phyloP scores from a whole-genome alignment of 2,113 vertebrate species.

The Montifringilla adamsi region DNA sequence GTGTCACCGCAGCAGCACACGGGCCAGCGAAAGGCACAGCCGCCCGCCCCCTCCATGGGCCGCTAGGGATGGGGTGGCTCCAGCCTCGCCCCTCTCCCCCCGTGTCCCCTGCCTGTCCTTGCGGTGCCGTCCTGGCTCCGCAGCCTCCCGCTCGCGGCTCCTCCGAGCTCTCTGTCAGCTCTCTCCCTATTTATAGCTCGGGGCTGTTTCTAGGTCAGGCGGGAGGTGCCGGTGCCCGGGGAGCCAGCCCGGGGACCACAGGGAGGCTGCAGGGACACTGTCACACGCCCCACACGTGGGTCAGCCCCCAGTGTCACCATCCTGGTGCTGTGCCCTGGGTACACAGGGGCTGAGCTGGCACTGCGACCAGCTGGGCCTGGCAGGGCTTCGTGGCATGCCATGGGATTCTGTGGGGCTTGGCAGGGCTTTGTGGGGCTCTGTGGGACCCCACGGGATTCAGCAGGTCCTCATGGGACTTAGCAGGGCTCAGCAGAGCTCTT shows the following conservation, averaged over 20 bases:
- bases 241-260: fast-evolving
- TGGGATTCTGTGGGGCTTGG: not conserved
- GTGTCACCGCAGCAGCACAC: fast-evolving
- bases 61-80: fast-evolving
- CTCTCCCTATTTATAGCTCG: constrained; percentile 32
- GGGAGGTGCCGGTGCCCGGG: not conserved
- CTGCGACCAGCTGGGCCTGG: not conserved
- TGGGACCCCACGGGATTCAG: too few relatives aligned
- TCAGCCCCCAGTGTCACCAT: not conserved
- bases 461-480: too few relatives aligned
- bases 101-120: not conserved
- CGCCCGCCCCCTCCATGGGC: fast-evolving
- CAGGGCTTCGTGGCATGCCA: fast-evolving
- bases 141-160: not conserved
- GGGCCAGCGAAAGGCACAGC: not conserved
- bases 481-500: not conserved
- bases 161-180: not conserved
- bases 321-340: fast-evolving
- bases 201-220: constrained; percentile 56
- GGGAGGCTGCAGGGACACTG: not conserved
- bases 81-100: fast-evolving
- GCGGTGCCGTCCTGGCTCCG: not conserved
- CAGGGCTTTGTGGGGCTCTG: fast-evolving
- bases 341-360: not conserved
- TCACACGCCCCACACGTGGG: fast-evolving